Evolutionary conservation across 2,113 vertebrate genomes (phyloP).

Genomic region (Dromiciops gliroides): DNA sequence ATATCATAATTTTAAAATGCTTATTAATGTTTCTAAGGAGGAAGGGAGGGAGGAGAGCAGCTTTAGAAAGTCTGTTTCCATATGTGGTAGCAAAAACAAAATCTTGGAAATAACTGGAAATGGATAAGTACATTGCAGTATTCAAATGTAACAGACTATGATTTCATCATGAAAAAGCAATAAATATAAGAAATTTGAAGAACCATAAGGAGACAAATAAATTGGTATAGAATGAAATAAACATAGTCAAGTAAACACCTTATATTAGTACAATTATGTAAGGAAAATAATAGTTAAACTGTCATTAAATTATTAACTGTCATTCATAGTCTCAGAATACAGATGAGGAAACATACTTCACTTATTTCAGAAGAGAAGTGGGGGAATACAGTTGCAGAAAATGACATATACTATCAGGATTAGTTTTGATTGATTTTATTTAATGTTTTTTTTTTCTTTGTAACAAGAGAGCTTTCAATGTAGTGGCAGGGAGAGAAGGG

Average conservation of each 20-base stretch:
- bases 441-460: background rate
- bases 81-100: background rate
- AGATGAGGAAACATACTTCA: background rate
- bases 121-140: background rate
- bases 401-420: background rate
- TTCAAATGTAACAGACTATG: background rate
- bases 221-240: background rate
- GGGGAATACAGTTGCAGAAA: background rate
- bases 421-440: background rate
- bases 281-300: background rate
- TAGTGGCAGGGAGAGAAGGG: background rate
- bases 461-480: background rate
- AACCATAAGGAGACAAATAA: background rate
- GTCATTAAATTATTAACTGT: background rate
- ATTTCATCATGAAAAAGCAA: background rate
- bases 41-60: background rate
- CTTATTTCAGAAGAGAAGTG: background rate
- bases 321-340: background rate
- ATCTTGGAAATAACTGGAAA: background rate
- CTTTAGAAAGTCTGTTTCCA: background rate
- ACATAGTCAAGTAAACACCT: background rate
- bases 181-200: background rate
- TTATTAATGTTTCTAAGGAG: background rate
- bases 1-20: background rate
- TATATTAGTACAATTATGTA: background rate